phyloP scores from a whole-genome alignment of 2,888 invertebrate genomes.

The Parasteatoda lunata region DNA sequence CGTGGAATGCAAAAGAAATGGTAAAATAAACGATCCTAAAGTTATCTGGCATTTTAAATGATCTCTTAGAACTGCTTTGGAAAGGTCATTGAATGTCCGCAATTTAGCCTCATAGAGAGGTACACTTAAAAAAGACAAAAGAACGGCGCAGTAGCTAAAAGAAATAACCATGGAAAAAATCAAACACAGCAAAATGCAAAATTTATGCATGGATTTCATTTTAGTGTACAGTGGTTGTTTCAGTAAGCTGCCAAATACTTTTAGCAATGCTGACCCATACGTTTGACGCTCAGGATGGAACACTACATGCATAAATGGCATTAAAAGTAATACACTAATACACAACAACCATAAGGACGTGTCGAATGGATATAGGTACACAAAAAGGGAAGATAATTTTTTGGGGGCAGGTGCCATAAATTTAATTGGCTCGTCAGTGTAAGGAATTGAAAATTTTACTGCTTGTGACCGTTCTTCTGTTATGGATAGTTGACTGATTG shows the following conservation, averaged over 20 bases:
- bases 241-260: background rate
- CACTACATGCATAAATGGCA: background rate
- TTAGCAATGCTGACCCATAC: background rate
- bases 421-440: background rate
- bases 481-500: background rate
- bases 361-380: constrained; percentile 1
- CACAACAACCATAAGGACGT: background rate
- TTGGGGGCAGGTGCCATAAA: background rate
- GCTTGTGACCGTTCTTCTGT: background rate
- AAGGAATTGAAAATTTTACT: background rate
- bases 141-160: background rate
- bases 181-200: background rate
- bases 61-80: background rate
- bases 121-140: constrained; percentile 3
- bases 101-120: background rate
- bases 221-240: background rate
- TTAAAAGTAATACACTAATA: background rate
- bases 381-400: background rate
- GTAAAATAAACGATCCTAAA: background rate
- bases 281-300: background rate
- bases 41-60: background rate
- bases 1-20: background rate
- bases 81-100: background rate
- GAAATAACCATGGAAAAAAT: background rate
- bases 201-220: background rate